Evolutionary conservation across 2,113 vertebrate genomes (phyloP), one percentile per base, ranked within the genome.

Genomic region (Gadus chalcogrammus): DNA sequence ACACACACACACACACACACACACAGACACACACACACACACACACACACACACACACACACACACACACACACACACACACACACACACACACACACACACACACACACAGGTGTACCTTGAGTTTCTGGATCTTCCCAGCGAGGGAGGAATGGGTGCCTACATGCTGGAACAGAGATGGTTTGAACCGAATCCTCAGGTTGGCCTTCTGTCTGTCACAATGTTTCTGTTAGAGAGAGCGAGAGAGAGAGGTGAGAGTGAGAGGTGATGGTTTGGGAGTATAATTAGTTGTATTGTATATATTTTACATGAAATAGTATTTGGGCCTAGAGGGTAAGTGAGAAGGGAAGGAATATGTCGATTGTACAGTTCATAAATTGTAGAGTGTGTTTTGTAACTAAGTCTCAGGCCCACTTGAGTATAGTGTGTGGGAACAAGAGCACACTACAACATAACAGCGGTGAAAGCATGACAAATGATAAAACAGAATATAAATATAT

Each of bases 171-270:
- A 99, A 99, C 48, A 99, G 94, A 0, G 97, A 99, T 0, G 97
- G 97, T 79, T 99, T 99, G 89, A 99, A 99, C 35, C 97, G 96
- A 81, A 99, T 95, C 85, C 97, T 93, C 82, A 99, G 92, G 86
- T 99, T 99, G 67, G 97, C 96, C 72, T 99, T 99, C 91, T 99
- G 97, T 61, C 97, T 87, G 88, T 99, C 96, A 7, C 97, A 99
- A 88, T 99, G 97, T 90, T 99, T 99, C 97, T 99, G 91, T 11
- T 35, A 17, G 18, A 55, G 59, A 31, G 17, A 74, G 27, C 35
- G 28, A 65, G 28, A 74, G 27, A 22, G 28, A 65, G 28, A 20
- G 20, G 20, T 20, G 20, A 59, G 67, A 38, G 63, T 13, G 27
- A 55, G 9, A 24, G 24, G 24, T 35, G 31, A 35, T 35, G 6